Base-by-base conservation (phyloP, 2,797 vertebrate species). In the Cyclopterus lumpus region DNA sequence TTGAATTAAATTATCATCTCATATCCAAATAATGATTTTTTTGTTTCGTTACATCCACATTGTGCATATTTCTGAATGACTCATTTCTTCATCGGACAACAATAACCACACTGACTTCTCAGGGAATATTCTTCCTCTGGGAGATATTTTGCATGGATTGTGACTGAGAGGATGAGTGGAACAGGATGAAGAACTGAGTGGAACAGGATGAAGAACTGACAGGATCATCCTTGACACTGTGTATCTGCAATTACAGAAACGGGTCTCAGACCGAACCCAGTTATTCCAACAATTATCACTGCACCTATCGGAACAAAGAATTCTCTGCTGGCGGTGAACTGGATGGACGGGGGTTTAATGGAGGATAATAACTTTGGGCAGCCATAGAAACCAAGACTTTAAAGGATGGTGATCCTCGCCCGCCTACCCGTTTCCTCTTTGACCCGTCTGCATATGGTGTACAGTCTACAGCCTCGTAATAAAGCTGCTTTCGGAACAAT, bases 261-360 rank as follows among this genome's bases (percentile, higher is more conserved):
- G 30, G 5, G 15, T 77, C 49, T 72, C 48, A 12, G 46, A 28
- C 48, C 70, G 54, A 51, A 34, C n/a, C 51, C 18, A 42, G 18
- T 82, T 71, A 79, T 69, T 81, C 57, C 40, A 66, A 71, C 73
- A 83, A 84, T 89, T 85, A 87, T 86, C 65, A 60, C 63, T 64
- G 73, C 61, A 65, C 72, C 60, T 53, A 53, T 42, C 54, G 40
- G 65, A 82, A 82, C 71, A 80, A 84, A 69, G 73, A 63, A 58
- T 83, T 65, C 61, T 77, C 73, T 57, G 42, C 59, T 49, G 55
- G 55, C 22, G 10, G 44, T 68, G 54, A 53, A 62, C 34, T 53
- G 44, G 46, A 58, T 70, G n/a, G 24, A 59, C 16, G 30, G 51
- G 32, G 40, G 6, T 15, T 76, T 42, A 69, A 70, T 40, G 1